A percentile compares a stretch with the other conserved stretches of the same genome.
Conservation (phyloP, 2,888 invertebrate genomes). For the Mycalesis mineus region DNA sequence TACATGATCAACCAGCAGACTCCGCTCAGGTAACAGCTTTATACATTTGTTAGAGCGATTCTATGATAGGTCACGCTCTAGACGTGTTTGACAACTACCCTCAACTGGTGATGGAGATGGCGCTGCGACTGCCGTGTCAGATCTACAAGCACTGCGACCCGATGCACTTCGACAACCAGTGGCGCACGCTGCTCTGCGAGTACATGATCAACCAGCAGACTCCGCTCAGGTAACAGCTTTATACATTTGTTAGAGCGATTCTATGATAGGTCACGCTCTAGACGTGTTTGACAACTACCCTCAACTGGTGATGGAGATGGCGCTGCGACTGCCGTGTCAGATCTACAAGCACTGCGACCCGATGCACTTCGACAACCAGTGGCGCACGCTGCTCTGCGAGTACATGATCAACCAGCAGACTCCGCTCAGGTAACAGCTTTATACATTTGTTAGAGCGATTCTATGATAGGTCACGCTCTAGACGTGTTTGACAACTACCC, state of each 20-base stretch:
- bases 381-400: constrained; percentile 91
- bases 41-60: no score
- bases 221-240: constrained; percentile 85
- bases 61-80: constrained; percentile 45
- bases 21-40: constrained; percentile 85
- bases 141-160: constrained; percentile 88
- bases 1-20: constrained; percentile 97
- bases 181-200: constrained; percentile 91
- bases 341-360: constrained; percentile 88
- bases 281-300: constrained; percentile 97
- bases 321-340: constrained; percentile 94
- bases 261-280: constrained; percentile 46
- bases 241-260: no score
- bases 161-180: constrained; percentile 79
- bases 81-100: constrained; percentile 97
- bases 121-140: constrained; percentile 94
- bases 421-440: constrained; percentile 85
- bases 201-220: constrained; percentile 97
- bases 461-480: constrained; percentile 46
- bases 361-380: constrained; percentile 79
- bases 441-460: no score
- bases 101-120: constrained; percentile 96
- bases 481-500: constrained; percentile 97
- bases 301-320: constrained; percentile 96
- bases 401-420: constrained; percentile 97